Base-by-base conservation (phyloP, 2,797 vertebrate species). In the Poeciliopsis turneri region DNA sequence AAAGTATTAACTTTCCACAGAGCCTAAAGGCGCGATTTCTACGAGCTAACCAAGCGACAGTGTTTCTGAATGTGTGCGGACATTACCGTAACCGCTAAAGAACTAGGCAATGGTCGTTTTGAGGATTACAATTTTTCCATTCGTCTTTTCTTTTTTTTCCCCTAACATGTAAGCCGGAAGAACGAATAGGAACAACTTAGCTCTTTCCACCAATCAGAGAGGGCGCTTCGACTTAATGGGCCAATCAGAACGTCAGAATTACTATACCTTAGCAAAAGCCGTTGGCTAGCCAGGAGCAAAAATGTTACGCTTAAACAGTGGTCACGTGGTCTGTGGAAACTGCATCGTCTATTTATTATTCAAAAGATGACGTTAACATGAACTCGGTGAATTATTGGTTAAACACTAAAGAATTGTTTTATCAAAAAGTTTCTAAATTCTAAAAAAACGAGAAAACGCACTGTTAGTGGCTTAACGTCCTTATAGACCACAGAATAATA, bases 161-260 rank as follows among this genome's bases (percentile, higher is more conserved):
- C 41, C 86, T 90, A 91, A 93, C 91, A 95, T 93, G 86, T 91
- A 95, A 61, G 95, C 94, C 95, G 95, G 95, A 96, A 95, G 90
- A 94, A 90, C 79, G 79, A 82, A 88, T 28, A 23, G 64, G 69
- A 51, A 84, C 25, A 70, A 69, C 72, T 78, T 47, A 66, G 59
- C 64, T 46, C 28, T 4, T 15, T 87, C 74, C 2, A 45, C 92
- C 93, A 94, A 94, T 92, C 80, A 86, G 53, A 83, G 45, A 69
- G 49, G n/a, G 71, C 47, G 18, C 2, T 4, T 0, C 0, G 5
- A 55, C 2, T 5, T 10, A 0, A 0, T 5, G 16, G 77, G 61
- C 94, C 91, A 94, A 93, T 90, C 68, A 5, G 46, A 82, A 69
- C 18, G 5, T 23, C 0, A 16, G 2, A 72, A 78, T 70, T 55